phyloP scores from a whole-genome alignment of 2,797 vertebrate genomes.

The Hoplostethus mediterraneus region DNA sequence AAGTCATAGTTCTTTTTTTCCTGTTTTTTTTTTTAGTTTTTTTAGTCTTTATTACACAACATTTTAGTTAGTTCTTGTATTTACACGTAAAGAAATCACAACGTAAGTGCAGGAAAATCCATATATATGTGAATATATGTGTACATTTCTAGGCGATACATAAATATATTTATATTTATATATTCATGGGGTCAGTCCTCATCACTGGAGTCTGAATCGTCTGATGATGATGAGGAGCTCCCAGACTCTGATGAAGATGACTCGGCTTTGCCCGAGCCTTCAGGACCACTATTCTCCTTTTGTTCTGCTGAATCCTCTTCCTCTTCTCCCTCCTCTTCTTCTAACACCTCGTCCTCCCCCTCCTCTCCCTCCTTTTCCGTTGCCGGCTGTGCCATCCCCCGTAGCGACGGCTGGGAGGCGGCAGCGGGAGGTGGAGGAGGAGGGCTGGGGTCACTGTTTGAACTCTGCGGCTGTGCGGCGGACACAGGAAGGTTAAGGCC shows the following conservation, averaged over 20 bases:
- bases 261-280: conserved; percentile 94
- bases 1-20: conserved; percentile 76
- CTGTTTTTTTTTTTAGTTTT: conserved; percentile 59
- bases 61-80: conserved; percentile 90
- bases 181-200: conserved; percentile 91
- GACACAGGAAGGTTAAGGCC: conserved; percentile 99
- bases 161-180: conserved; percentile 88
- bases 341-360: conserved; percentile 84
- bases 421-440: conserved; percentile 73
- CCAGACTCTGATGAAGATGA: conserved; percentile 93
- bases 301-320: conserved; percentile 90
- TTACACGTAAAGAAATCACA: conserved; percentile 93
- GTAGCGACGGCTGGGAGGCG: conserved; percentile 81
- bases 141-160: conserved; percentile 86
- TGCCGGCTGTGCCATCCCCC: conserved; percentile 71
- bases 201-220: conserved; percentile 95
- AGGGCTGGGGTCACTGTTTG: conserved; percentile 86
- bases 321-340: conserved; percentile 89
- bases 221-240: conserved; percentile 91
- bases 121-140: conserved; percentile 87
- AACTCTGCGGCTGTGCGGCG: conserved; percentile 91
- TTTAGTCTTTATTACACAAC: conserved; percentile 91
- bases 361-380: conserved; percentile 83
- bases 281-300: conserved; percentile 95
- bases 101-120: conserved; percentile 88